phyloP scores from a whole-genome alignment of 1,140 invertebrate genomes.

The Myzus persicae region DNA sequence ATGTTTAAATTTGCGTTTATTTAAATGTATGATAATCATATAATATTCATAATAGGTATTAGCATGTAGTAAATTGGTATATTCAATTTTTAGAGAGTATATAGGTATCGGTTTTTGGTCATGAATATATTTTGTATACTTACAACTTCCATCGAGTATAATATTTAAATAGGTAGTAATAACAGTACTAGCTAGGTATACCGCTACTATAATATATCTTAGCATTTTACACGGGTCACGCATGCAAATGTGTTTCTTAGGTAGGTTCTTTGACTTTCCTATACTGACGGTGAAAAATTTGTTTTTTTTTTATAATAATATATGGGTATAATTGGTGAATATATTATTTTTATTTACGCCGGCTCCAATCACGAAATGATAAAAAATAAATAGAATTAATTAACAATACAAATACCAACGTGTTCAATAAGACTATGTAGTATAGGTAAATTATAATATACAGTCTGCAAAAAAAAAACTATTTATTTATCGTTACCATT shows the following conservation, averaged over 20 bases:
- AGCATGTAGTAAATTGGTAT: background rate
- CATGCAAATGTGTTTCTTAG: background rate
- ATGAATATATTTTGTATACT: background rate
- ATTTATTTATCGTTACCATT: background rate
- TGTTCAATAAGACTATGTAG: background rate
- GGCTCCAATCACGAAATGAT: background rate
- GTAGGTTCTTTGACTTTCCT: background rate
- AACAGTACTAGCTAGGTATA: background rate
- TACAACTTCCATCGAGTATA: too few relatives aligned
- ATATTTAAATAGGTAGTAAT: background rate
- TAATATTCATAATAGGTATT: background rate
- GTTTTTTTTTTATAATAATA: background rate
- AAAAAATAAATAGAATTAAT: background rate
- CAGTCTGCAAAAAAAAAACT: background rate
- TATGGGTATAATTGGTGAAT: background rate
- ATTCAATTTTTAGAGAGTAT: background rate
- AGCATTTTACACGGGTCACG: background rate
- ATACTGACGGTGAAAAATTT: background rate
- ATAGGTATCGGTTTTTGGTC: background rate
- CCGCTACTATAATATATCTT: background rate
- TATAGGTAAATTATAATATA: too few relatives aligned
- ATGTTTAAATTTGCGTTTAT: background rate
- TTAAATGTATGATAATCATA: background rate
- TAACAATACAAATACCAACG: background rate
- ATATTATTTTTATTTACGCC: background rate